These are phyloP conservation scores for Cnemophilus loriae DNA, from an alignment of 2,113 vertebrate species.

Conservation along the genomic window DNA sequence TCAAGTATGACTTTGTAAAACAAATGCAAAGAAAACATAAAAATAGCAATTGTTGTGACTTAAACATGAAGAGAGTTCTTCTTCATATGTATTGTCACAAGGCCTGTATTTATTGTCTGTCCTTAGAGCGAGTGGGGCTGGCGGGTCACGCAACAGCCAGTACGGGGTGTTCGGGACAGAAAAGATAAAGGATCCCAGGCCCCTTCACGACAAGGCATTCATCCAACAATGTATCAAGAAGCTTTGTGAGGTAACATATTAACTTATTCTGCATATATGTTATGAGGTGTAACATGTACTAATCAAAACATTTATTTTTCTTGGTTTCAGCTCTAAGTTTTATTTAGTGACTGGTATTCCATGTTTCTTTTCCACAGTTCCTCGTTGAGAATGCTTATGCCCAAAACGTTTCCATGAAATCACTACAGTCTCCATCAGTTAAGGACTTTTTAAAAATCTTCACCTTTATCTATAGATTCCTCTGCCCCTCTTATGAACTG, in stretches of 20 bases:
- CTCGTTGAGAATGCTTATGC: slow-evolving; percentile 83
- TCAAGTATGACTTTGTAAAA: neutral
- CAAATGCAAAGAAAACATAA: neutral
- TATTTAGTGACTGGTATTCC: neutral
- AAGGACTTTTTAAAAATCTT: slow-evolving; percentile 96
- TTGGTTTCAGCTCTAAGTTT: neutral
- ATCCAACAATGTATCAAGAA: slow-evolving; percentile 92
- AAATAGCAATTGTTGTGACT: neutral
- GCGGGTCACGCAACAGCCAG: slow-evolving; percentile 81
- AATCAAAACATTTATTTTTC: neutral
- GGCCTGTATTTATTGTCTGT: neutral
- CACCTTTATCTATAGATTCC: slow-evolving; percentile 85
- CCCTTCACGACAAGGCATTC: slow-evolving; percentile 91
- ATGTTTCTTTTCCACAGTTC: slow-evolving; percentile 72
- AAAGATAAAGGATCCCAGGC: slow-evolving; percentile 92
- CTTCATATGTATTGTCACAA: neutral
- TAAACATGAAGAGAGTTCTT: neutral
- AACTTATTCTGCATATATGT: rapidly evolving
- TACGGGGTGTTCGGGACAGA: slow-evolving; percentile 85
- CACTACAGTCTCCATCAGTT: slow-evolving; percentile 88
- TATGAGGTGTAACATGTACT: neutral
- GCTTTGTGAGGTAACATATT: slow-evolving; percentile 83
- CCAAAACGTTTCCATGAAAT: slow-evolving; percentile 82
- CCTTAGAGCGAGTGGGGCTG: slow-evolving; percentile 75
- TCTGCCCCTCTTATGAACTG: slow-evolving; percentile 87